These are phyloP conservation scores for Leistus spinibarbis DNA, from an alignment of 2,888 invertebrate species.

Conservation along the genomic window DNA sequence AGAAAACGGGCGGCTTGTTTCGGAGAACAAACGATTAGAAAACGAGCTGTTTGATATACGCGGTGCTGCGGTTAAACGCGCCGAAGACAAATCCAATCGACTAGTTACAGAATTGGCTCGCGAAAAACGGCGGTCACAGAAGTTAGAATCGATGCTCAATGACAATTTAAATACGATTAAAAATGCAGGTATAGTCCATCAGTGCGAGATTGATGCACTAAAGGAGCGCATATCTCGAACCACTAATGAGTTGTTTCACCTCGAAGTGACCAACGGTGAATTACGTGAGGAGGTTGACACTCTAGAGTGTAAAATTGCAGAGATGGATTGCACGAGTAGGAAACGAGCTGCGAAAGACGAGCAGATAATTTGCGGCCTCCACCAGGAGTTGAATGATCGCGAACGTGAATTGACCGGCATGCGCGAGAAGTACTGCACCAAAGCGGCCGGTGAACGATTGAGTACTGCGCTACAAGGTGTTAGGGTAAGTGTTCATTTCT, in stretches of 20 bases:
- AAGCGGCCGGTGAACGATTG: conserved; percentile 20
- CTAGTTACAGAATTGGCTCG: conserved; percentile 48
- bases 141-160: conserved; percentile 60
- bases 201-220: conserved; percentile 60
- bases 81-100: conserved; percentile 48
- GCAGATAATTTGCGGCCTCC: conserved; percentile 29
- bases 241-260: conserved; percentile 65
- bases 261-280: conserved; percentile 72
- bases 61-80: background rate
- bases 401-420: conserved; percentile 20
- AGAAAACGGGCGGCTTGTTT: conserved; percentile 47
- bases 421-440: background rate
- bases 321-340: conserved; percentile 28
- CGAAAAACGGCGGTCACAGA: conserved; percentile 55
- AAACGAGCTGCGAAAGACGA: conserved; percentile 26
- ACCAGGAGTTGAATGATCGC: conserved; percentile 25
- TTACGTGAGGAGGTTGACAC: conserved; percentile 67
- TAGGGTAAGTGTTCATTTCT: conserved; percentile 3
- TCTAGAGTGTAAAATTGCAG: conserved; percentile 40
- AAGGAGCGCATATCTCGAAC: conserved; percentile 62
- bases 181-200: conserved; percentile 58
- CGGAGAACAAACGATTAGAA: conserved; percentile 50
- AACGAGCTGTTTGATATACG: conserved; percentile 47
- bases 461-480: conserved; percentile 17
- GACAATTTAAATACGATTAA: conserved; percentile 58